Evolutionary conservation across 1,140 invertebrate genomes (phyloP).

Genomic region (Formica exsecta): DNA sequence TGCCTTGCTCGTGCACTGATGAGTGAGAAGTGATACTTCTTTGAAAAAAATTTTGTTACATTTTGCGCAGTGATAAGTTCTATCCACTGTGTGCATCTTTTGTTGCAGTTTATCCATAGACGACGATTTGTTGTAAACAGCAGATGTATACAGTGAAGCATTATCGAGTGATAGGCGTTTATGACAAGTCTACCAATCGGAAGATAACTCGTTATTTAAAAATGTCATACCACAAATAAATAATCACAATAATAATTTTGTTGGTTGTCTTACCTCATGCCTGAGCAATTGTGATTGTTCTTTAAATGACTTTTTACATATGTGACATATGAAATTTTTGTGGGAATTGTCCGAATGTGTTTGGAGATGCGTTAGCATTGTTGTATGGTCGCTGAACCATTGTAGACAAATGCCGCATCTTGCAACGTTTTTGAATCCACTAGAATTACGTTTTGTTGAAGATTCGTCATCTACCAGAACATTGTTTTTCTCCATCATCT

Average conservation of each 20-base stretch:
- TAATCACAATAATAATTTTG: conserved; percentile 11
- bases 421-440: conserved; percentile 76
- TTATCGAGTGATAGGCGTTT: conserved; percentile 69
- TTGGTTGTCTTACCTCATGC: conserved; percentile 75
- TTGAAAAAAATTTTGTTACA: conserved; percentile 84
- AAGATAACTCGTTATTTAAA: conserved; percentile 18
- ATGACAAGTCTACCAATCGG: conserved; percentile 73
- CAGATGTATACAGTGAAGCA: conserved; percentile 68
- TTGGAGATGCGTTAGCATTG: conserved; percentile 80
- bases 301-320: conserved; percentile 81
- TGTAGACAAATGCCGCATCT: conserved; percentile 79
- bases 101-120: conserved; percentile 78
- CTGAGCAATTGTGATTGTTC: conserved; percentile 81
- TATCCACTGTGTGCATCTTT: conserved; percentile 77
- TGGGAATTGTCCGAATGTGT: conserved; percentile 78
- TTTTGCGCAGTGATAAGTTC: conserved; percentile 81
- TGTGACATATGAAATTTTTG: conserved; percentile 75
- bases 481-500: conserved; percentile 73
- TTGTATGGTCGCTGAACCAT: conserved; percentile 80
- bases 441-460: conserved; percentile 65
- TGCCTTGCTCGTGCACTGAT: conserved; percentile 74
- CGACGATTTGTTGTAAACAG: conserved; percentile 74
- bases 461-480: conserved; percentile 64
- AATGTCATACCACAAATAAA: neutral
- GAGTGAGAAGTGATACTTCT: conserved; percentile 79